phyloP scores from a whole-genome alignment of 1,140 invertebrate species.

The Oppia nitens region DNA sequence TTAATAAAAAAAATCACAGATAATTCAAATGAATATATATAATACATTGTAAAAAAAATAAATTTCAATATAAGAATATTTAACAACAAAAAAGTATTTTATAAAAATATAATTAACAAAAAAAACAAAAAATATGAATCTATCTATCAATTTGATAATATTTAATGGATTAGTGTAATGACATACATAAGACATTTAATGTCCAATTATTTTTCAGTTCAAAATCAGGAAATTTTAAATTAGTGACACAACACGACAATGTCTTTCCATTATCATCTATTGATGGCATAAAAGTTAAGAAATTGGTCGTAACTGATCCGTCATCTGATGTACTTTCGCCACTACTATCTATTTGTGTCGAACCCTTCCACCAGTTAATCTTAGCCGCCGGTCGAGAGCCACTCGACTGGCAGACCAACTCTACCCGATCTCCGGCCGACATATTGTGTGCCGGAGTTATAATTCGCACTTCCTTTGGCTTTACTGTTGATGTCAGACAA shows the following conservation, averaged over 20 bases:
- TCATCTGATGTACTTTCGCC: slow-evolving; percentile 17
- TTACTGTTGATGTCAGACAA: slow-evolving; percentile 41
- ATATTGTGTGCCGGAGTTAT: slow-evolving; percentile 15
- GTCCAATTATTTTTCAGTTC: slow-evolving; percentile 60
- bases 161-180: too few relatives aligned
- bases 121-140: neutral
- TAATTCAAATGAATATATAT: neutral
- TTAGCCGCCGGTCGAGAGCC: slow-evolving; percentile 65
- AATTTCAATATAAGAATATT: too few relatives aligned
- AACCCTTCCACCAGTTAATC: slow-evolving; percentile 59
- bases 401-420: slow-evolving; percentile 62
- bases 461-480: slow-evolving; percentile 50
- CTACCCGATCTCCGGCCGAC: slow-evolving; percentile 29
- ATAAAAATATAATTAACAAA: too few relatives aligned
- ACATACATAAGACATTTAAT: slow-evolving; percentile 67
- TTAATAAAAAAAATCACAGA: neutral
- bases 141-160: too few relatives aligned
- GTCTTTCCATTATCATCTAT: slow-evolving; percentile 66
- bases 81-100: too few relatives aligned
- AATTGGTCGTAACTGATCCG: slow-evolving; percentile 20
- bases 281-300: slow-evolving; percentile 34
- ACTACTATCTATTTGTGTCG: neutral
- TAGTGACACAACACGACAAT: slow-evolving; percentile 61
- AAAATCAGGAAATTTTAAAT: slow-evolving; percentile 39
- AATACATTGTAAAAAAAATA: too few relatives aligned